Evolutionary conservation across 2,888 invertebrate genomes (phyloP), one percentile per base, ranked within the genome.

Genomic region (Cistogaster globosa): DNA sequence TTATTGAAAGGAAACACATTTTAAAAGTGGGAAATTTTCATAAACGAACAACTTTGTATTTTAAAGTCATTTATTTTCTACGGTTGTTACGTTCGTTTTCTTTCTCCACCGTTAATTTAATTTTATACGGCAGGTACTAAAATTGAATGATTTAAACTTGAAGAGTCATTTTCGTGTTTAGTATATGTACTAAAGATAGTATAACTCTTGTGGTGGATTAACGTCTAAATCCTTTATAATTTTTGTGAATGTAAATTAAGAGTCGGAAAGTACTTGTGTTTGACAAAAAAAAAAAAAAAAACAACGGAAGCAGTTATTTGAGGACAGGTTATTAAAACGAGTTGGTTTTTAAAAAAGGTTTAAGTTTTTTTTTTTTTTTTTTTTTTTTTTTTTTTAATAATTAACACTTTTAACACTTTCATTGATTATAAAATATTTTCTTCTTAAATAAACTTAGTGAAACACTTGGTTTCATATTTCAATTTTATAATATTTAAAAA

Each of bases 121-220:
- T 1, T 22, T 8, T 20, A 36, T n/a, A 53, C 2, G 11, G 51
- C 69, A 76, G 69, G 76, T 65, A 82, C 69, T 9, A 45, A 22
- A 3, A 18, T n/a, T 51, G n/a, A 51, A 75, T 55, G 75, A 45
- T 71, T 38, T 18, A 5, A 45, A 38, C 22, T 51, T 32, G 18
- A 26, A 12, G 18, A 71, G 57, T 57, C 68, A 68, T 9, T 63
- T 63, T 20, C n/a, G 6, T n/a, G 14, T 78, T 79, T 83, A 80
- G 79, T 80, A 71, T 26, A 36, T 65, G 18, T 65, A 60, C 65
- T 79, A 79, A 68, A 79, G 22, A 65, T 79, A 75, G 79, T 75
- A 84, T 75, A 75, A 84, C 58, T 71, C 45, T 71, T 84, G 83
- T 32, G 83, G 79, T 71, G 75, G 80, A 79, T 80, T 80, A 84